Percentiles rank a stretch among this genome's conserved stretches.
These are phyloP conservation scores for Nemapogon koenigi DNA, from an alignment of 2,888 invertebrate species.

Conservation along the genomic window DNA sequence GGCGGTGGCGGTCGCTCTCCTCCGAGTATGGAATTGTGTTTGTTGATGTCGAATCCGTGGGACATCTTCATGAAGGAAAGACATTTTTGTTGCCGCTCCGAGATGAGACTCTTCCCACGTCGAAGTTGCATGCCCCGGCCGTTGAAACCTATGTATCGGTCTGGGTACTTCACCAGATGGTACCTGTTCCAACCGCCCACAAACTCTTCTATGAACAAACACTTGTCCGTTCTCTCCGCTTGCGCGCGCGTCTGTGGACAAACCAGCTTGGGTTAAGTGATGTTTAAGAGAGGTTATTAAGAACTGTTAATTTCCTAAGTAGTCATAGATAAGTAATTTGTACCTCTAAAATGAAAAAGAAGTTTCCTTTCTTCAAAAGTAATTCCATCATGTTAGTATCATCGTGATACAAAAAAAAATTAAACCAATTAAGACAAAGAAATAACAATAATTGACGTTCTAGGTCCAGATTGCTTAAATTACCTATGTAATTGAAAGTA, in stretches of 20 bases:
- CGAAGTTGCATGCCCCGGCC: slow-evolving; percentile 63
- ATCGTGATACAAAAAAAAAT: too few relatives aligned
- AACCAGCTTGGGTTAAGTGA: too few relatives aligned
- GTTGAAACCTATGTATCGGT: slow-evolving; percentile 71
- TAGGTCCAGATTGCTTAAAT: too few relatives aligned
- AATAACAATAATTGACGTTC: too few relatives aligned
- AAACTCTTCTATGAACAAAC: slow-evolving; percentile 71
- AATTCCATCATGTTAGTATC: too few relatives aligned
- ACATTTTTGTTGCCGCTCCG: slow-evolving; percentile 59
- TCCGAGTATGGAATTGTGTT: slow-evolving; percentile 61
- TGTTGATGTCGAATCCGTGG: slow-evolving; percentile 66
- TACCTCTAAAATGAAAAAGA: too few relatives aligned
- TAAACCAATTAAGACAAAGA: too few relatives aligned
- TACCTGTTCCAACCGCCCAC: slow-evolving; percentile 67
- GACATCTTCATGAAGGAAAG: slow-evolving; percentile 69
- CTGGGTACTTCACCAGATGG: slow-evolving; percentile 64
- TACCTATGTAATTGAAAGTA: too few relatives aligned
- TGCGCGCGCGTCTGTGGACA: slow-evolving; percentile 54
- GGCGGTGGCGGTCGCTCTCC: slow-evolving; percentile 29
- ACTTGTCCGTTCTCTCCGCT: slow-evolving; percentile 65
- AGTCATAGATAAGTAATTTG: background rate
- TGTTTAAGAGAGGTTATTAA: too few relatives aligned
- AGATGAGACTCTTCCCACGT: slow-evolving; percentile 41
- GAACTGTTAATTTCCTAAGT: too few relatives aligned
- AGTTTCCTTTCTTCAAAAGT: too few relatives aligned